phyloP scores from a whole-genome alignment of 92 coral and sea anemone genomes.

The Pocillopora grandis region DNA sequence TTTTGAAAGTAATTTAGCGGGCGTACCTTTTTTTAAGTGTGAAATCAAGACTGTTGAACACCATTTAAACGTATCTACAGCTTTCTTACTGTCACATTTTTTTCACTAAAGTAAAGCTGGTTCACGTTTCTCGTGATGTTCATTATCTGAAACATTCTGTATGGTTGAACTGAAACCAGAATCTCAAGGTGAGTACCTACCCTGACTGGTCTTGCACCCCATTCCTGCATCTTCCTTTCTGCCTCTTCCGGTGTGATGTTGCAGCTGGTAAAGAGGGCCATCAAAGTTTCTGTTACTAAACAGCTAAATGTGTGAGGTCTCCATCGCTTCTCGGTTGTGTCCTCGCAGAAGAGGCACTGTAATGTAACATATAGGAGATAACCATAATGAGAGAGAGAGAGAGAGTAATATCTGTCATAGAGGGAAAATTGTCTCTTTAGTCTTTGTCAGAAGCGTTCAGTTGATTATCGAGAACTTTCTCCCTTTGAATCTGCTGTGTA shows the following conservation, averaged over 20 bases:
- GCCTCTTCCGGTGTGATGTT: constrained; percentile 57
- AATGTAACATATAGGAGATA: neutral
- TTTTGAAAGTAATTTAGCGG: too few species aligned
- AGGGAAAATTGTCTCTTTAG: neutral
- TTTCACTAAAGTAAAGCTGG: too few species aligned
- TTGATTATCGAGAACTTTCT: too few species aligned
- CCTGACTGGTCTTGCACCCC: constrained; percentile 76
- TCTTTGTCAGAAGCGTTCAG: too few species aligned
- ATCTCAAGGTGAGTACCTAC: constrained; percentile 23
- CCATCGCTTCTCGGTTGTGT: neutral
- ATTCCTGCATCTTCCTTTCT: constrained; percentile 59
- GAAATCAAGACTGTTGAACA: too few species aligned
- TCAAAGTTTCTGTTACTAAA: constrained; percentile 70
- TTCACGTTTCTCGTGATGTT: too few species aligned
- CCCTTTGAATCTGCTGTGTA: too few species aligned
- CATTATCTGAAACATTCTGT: too few species aligned
- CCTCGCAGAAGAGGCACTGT: constrained; percentile 29
- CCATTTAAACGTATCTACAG: too few species aligned
- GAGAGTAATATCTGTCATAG: neutral
- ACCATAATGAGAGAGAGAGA: neutral
- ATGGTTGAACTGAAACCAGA: neutral
- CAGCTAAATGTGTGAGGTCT: constrained; percentile 54
- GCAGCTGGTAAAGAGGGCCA: constrained; percentile 44
- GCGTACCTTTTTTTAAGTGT: too few species aligned
- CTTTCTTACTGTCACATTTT: too few species aligned